phyloP scores from a whole-genome alignment of 2,797 vertebrate species.

The Scomberomorus guttatus region DNA sequence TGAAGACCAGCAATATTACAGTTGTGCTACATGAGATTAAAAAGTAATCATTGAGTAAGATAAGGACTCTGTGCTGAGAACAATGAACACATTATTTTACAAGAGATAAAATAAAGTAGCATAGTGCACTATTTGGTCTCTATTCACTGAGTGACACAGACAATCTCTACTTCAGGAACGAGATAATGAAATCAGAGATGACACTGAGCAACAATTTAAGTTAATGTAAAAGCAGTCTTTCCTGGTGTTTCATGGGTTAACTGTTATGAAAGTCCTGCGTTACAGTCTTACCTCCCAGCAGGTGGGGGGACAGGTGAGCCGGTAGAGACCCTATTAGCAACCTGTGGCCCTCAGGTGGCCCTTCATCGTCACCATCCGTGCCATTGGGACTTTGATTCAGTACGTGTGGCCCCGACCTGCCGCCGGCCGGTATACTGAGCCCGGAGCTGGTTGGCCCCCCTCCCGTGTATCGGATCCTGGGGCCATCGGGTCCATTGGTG shows the following conservation, averaged over 20 bases:
- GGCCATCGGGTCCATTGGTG: constrained; percentile 81
- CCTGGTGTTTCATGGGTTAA: background rate
- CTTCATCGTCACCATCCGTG: constrained; percentile 73
- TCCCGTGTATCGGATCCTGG: constrained; percentile 82
- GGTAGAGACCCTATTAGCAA: constrained; percentile 94
- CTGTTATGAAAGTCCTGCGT: background rate
- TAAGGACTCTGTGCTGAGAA: background rate
- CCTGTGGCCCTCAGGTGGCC: constrained; percentile 87
- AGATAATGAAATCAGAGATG: background rate
- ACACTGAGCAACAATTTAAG: background rate
- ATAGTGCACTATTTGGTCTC: background rate
- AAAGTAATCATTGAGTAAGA: background rate
- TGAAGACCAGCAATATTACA: background rate
- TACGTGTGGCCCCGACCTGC: constrained; percentile 86
- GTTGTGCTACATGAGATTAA: background rate
- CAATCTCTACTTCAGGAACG: background rate
- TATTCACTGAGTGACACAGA: background rate
- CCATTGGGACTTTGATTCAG: constrained; percentile 87
- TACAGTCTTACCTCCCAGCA: constrained; percentile 92
- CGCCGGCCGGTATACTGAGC: constrained; percentile 88
- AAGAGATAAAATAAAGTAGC: background rate
- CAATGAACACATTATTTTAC: background rate
- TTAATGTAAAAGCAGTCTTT: background rate
- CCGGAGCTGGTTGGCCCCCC: constrained; percentile 78
- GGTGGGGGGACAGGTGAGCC: constrained; percentile 93